Conservation (phyloP, 2,797 vertebrate genomes). For the Pelobates cultripes region DNA sequence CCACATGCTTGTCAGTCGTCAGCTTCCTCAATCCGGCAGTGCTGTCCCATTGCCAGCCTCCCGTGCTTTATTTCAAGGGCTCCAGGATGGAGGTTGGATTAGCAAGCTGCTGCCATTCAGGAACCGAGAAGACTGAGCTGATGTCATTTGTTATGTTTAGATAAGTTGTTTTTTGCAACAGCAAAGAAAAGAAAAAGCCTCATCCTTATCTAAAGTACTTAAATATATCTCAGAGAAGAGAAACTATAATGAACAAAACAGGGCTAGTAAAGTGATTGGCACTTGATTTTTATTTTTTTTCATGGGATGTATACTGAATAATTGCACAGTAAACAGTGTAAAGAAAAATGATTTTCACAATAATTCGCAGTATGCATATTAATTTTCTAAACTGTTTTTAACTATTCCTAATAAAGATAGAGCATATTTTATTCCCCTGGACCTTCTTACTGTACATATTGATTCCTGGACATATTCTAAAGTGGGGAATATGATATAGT, state of each 20-base stretch:
- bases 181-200: constrained; percentile 66
- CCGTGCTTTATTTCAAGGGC: constrained; percentile 83
- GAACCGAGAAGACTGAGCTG: constrained; percentile 91
- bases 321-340: too few species aligned
- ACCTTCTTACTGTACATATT: too few species aligned
- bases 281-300: not conserved
- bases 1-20: constrained; percentile 87
- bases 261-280: not conserved
- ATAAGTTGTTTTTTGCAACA: constrained; percentile 72
- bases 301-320: too few species aligned
- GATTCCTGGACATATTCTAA: too few species aligned
- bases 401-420: too few species aligned
- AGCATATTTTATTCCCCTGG: too few species aligned
- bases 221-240: constrained; percentile 67
- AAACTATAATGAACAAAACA: constrained; percentile 20
- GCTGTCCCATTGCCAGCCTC: constrained; percentile 83
- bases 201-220: constrained; percentile 75
- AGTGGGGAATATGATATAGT: too few species aligned
- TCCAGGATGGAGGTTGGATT: constrained; percentile 93
- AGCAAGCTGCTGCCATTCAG: constrained; percentile 90
- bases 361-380: too few species aligned
- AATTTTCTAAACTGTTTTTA: too few species aligned
- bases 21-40: constrained; percentile 95
- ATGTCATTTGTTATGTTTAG: constrained; percentile 94
- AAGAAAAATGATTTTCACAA: too few species aligned